Evolutionary conservation across 2,113 vertebrate species (phyloP).

Genomic region (Neolamprologus devosi): DNA sequence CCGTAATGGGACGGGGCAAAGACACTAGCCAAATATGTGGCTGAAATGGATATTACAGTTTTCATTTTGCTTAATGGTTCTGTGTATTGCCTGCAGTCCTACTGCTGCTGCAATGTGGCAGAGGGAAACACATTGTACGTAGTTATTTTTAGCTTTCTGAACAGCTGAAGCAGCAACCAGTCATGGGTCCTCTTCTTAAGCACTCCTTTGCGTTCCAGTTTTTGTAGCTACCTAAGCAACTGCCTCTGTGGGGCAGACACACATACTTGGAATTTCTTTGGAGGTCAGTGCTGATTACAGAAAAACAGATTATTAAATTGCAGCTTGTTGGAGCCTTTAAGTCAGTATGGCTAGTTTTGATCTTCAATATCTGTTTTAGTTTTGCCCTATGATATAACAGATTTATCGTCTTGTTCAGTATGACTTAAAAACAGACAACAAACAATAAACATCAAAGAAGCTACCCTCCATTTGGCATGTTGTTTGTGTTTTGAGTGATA

Average conservation of each 20-base stretch:
- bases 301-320: neutral
- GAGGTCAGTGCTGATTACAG: neutral
- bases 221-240: neutral
- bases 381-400: neutral
- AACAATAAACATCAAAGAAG: neutral
- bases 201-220: constrained; percentile 5
- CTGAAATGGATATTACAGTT: neutral
- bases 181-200: neutral
- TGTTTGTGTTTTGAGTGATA: constrained; percentile 13
- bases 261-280: neutral
- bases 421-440: neutral
- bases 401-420: neutral
- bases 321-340: neutral
- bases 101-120: neutral
- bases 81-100: neutral
- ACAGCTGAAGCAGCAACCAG: constrained; percentile 54
- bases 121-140: neutral
- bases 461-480: neutral
- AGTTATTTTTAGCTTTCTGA: constrained; percentile 60
- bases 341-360: neutral
- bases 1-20: neutral
- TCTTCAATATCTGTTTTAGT: neutral
- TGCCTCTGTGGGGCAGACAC: neutral
- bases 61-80: neutral
- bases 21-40: neutral